Percentiles rank a stretch among this genome's conserved stretches.
phyloP scores from a whole-genome alignment of 2,797 vertebrate species.

The Gymnoscopelus braueri region DNA sequence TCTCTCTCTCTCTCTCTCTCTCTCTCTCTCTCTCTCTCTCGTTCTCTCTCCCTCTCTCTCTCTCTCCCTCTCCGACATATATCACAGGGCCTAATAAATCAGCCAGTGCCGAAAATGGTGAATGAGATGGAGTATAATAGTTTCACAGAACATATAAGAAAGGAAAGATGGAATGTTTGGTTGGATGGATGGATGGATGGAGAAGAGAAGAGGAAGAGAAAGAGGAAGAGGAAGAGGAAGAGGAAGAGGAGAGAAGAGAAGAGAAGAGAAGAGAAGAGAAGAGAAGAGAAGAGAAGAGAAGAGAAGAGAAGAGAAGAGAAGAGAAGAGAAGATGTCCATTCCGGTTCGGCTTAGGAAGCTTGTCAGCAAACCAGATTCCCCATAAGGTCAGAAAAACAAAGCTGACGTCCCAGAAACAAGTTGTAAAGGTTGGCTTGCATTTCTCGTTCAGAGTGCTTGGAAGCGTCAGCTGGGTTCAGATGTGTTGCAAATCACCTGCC shows the following conservation, averaged over 20 bases:
- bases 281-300: not conserved
- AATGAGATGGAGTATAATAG: constrained; percentile 15
- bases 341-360: too few relatives aligned
- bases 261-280: not conserved
- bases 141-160: constrained; percentile 26
- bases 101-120: constrained; percentile 41
- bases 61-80: constrained; percentile 32
- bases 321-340: not conserved
- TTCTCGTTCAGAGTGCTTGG: too few relatives aligned
- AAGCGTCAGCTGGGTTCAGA: too few relatives aligned
- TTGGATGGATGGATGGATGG: constrained; percentile 20
- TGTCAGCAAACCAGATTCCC: not conserved
- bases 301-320: not conserved
- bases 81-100: constrained; percentile 66
- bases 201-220: constrained; percentile 23
- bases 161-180: constrained; percentile 18
- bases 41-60: constrained; percentile 45
- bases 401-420: not conserved
- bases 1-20: constrained; percentile 47
- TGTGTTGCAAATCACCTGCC: too few relatives aligned
- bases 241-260: not conserved
- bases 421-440: not conserved
- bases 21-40: constrained; percentile 11
- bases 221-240: not conserved
- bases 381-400: not conserved